Percentiles rank a stretch among this genome's conserved stretches.
Evolutionary conservation across 2,113 vertebrate species (phyloP).

Genomic region (Prunella himalayana): DNA sequence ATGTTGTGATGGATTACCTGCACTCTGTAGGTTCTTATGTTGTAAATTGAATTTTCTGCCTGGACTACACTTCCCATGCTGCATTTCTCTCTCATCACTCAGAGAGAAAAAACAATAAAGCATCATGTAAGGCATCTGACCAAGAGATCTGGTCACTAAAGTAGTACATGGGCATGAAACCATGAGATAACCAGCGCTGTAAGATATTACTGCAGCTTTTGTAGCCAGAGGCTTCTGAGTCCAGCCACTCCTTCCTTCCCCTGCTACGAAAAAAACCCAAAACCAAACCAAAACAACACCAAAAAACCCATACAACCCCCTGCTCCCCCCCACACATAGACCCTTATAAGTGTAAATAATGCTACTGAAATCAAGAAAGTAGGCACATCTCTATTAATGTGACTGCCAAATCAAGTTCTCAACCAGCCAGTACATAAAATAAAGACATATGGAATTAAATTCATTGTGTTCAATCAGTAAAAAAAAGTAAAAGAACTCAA

Average conservation of each 20-base stretch:
- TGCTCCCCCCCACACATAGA: fast-evolving
- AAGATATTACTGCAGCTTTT: not conserved
- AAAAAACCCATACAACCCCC: not conserved
- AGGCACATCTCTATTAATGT: not conserved
- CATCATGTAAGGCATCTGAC: not conserved
- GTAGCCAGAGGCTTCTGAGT: not conserved
- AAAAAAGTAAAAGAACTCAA: not conserved
- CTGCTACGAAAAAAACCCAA: not conserved
- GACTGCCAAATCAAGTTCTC: not conserved
- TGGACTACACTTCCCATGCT: not conserved
- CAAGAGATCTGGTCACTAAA: not conserved
- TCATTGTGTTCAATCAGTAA: slow-evolving; percentile 3
- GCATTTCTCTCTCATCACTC: not conserved
- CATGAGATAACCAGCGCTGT: not conserved
- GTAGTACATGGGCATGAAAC: not conserved
- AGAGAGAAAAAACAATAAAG: not conserved
- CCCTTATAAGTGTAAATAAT: not conserved
- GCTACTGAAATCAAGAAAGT: not conserved
- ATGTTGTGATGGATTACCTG: not conserved
- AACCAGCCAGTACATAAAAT: not conserved
- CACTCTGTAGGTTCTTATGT: not conserved
- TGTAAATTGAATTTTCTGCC: not conserved
- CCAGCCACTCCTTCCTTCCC: not conserved
- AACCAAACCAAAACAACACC: too few species aligned
- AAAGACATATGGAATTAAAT: not conserved